Base-by-base conservation (phyloP, 2,888 invertebrate species). In the Ichneumoninae sp. region DNA sequence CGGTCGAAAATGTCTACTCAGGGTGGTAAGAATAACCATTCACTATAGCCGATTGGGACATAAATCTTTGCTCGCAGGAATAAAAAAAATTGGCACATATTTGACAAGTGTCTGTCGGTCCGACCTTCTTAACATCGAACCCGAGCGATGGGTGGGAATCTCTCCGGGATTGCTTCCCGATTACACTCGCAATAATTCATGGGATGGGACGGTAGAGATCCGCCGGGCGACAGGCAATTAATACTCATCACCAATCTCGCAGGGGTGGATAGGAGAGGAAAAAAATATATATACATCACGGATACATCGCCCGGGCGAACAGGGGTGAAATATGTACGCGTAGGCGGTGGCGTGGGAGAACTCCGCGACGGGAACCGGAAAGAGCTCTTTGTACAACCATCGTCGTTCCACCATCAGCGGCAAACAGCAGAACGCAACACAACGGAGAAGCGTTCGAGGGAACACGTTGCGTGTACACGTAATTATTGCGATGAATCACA, bases 401-500 rank as follows among this genome's bases (percentile, higher is more conserved):
- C 50, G 63, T 69, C 26, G 16, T 40, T 63, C 6, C 69, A 60
- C 52, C 65, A 36, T 71, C 13, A 73, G 36, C 26, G 16, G 30
- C 71, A 13, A 26, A 30, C 30, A 26, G 60, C 30, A 36, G 60
- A 63, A 63, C 16, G 30, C 13, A 40, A 52, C 65, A 36, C 73
- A 73, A 73, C 57, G 60, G 50, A 7, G 60, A 54, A 33, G n/a
- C 73, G 33, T 57, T 47, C 47, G 33, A 10, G 68, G 47, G 30
- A 71, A 78, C 78, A 65, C 68, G 86, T 85, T 85, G 88, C 89
- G 88, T 88, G 87, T 66, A 75, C 81, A 30, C 78, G 71, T 89
- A 89, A 89, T 89, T 88, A 87, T 86, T 87, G 84, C 86, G 82
- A 89, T 89, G 87, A 89, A 89, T 89, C 89, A 88, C 86, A 83